A percentile compares a stretch with the other conserved stretches of the same genome.
Evolutionary conservation across 2,113 vertebrate species (phyloP).

Genomic region (Tachysurus vachellii): DNA sequence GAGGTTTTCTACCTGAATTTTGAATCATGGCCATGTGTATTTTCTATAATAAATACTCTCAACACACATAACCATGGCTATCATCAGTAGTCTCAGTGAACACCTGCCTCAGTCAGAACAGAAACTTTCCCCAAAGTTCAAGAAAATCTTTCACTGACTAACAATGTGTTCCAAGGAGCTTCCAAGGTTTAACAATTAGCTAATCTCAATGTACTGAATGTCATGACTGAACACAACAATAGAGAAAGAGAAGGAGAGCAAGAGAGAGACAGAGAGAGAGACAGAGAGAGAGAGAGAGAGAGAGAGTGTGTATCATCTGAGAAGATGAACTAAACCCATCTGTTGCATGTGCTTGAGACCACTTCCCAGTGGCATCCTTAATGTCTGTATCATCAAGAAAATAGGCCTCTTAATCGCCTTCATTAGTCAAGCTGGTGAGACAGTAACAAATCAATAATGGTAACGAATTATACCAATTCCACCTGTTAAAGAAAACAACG

Average conservation of each 20-base stretch:
- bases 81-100: conserved; percentile 27
- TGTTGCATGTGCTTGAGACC: conserved; percentile 54
- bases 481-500: conserved; percentile 51
- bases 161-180: conserved; percentile 17
- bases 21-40: background rate
- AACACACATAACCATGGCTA: conserved; percentile 1
- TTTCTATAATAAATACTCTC: background rate
- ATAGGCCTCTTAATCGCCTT: conserved; percentile 56
- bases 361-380: conserved; percentile 57
- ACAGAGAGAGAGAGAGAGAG: background rate
- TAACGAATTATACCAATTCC: conserved; percentile 53
- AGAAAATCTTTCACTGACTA: background rate
- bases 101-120: background rate
- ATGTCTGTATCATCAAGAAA: conserved; percentile 62
- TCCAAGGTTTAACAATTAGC: conserved; percentile 12
- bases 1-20: background rate
- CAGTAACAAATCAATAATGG: conserved; percentile 60
- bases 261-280: background rate
- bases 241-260: background rate
- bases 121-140: conserved; percentile 5
- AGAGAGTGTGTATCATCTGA: conserved; percentile 23
- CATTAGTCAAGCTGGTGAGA: conserved; percentile 60
- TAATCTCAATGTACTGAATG: background rate
- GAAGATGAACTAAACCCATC: conserved; percentile 52
- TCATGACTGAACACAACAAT: conserved; percentile 18